Base-by-base conservation (phyloP, 2,797 vertebrate genomes). In the Poecilia velifera region DNA sequence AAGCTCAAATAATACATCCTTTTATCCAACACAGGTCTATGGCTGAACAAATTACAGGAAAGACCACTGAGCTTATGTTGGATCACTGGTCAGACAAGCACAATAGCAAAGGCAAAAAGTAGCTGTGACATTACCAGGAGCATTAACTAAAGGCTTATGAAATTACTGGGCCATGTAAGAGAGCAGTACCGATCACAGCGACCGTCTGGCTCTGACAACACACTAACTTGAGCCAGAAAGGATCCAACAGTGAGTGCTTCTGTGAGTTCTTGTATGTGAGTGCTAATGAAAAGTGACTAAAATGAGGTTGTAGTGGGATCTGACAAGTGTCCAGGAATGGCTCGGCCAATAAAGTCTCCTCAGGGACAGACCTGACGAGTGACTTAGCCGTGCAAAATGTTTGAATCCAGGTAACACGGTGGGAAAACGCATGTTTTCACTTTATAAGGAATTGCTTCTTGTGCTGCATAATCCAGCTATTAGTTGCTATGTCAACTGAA, bases 321-420 rank as follows among this genome's bases (percentile, higher is more conserved):
- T 91, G 87, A 93, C 88, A 91, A 84, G 80, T 77, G 74, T 90
- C 89, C 89, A 92, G 89, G 90, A 94, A 93, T 91, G 92, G 89
- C 76, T 83, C 76, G 13, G 80, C 78, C 84, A 91, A 91, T 92
- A 88, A 90, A 92, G 79, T 85, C 55, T 73, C 78, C 43, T 72
- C 79, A 39, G 82, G 87, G 88, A 80, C 64, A 74, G 83, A 85
- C 72, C 77, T 76, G 79, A 71, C 77, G 81, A 74, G 82, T 87
- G 87, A 95, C 90, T 95, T 94, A 95, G 80, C 68, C 51, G 74
- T 91, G 83, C 90, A 84, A 94, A 95, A 95, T 94, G 92, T 93
- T 93, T 91, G 83, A 83, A 74, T 83, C 81, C 68, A 62, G 76
- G 39, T 80, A 81, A 73, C 77, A 72, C 79, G 73, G 77, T 28